phyloP scores from a whole-genome alignment of 2,888 invertebrate species.

The Boloria euphrosyne region DNA sequence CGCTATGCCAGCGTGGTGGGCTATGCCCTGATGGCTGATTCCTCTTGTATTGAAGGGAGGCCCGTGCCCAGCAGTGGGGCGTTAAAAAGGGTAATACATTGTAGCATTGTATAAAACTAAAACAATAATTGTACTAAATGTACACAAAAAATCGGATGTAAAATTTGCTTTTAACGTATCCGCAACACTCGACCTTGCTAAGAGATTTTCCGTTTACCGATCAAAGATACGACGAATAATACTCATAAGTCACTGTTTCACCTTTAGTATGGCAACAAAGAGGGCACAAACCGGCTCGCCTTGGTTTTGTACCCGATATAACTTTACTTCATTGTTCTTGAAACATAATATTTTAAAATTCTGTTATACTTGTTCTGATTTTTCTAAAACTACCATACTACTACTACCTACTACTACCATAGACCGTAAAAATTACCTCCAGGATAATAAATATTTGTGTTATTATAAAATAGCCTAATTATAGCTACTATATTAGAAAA shows the following conservation, averaged over 20 bases:
- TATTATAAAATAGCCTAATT: too few relatives aligned
- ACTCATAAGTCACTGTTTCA: conserved; percentile 31
- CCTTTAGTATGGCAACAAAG: conserved; percentile 33
- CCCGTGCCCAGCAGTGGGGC: too few relatives aligned
- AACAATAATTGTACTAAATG: background rate
- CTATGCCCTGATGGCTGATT: too few relatives aligned
- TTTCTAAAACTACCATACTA: background rate
- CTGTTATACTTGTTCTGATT: conserved; percentile 2
- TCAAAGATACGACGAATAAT: conserved; percentile 22
- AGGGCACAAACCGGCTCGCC: conserved; percentile 24
- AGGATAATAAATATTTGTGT: too few relatives aligned
- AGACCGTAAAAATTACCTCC: too few relatives aligned
- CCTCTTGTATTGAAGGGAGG: too few relatives aligned
- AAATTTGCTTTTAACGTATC: conserved; percentile 24
- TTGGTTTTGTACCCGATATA: conserved; percentile 30
- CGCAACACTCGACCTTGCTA: conserved; percentile 28
- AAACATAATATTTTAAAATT: conserved; percentile 3
- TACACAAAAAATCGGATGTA: conserved; percentile 25
- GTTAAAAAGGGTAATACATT: too few relatives aligned
- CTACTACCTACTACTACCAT: too few relatives aligned
- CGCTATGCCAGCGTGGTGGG: too few relatives aligned
- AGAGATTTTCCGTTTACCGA: conserved; percentile 36
- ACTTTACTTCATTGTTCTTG: conserved; percentile 20
- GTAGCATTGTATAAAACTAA: too few relatives aligned
- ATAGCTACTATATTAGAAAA: too few relatives aligned